Evolutionary conservation across 2,797 vertebrate genomes (phyloP).

Genomic region (Gobio occitaniae): DNA sequence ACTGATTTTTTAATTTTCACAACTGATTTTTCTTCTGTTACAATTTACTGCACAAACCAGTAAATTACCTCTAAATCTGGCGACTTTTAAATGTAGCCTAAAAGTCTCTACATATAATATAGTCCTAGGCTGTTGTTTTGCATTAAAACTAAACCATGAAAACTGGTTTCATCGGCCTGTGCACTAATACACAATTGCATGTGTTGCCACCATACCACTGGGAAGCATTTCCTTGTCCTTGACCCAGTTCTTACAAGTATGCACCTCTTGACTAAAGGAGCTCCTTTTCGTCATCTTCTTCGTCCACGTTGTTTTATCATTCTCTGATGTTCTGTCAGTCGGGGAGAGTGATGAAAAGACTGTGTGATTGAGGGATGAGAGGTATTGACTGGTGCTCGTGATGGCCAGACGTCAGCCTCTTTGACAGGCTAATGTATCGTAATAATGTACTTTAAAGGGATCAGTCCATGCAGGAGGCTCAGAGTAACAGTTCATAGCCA

Average conservation of each 20-base stretch:
- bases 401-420: constrained; percentile 23
- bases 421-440: constrained; percentile 31
- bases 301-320: constrained; percentile 40
- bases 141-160: background rate
- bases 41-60: background rate
- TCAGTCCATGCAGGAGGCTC: background rate
- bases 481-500: background rate
- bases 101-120: background rate
- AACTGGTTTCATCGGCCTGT: background rate
- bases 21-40: background rate
- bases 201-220: constrained; percentile 10
- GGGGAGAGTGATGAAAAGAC: constrained; percentile 48
- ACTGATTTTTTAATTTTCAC: background rate
- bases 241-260: constrained; percentile 36
- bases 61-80: background rate
- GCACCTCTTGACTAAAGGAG: constrained; percentile 23
- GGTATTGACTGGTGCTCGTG: constrained; percentile 35
- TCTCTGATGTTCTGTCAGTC: constrained; percentile 41
- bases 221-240: constrained; percentile 35
- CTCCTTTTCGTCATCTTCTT: background rate
- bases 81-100: background rate
- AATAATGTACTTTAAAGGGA: constrained; percentile 25
- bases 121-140: background rate
- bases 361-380: constrained; percentile 38
- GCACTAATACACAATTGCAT: background rate